Percentiles rank a stretch among this genome's conserved stretches.
Conservation (phyloP, 2,113 vertebrate genomes). For the Speoplatyrhinus poulsoni region DNA sequence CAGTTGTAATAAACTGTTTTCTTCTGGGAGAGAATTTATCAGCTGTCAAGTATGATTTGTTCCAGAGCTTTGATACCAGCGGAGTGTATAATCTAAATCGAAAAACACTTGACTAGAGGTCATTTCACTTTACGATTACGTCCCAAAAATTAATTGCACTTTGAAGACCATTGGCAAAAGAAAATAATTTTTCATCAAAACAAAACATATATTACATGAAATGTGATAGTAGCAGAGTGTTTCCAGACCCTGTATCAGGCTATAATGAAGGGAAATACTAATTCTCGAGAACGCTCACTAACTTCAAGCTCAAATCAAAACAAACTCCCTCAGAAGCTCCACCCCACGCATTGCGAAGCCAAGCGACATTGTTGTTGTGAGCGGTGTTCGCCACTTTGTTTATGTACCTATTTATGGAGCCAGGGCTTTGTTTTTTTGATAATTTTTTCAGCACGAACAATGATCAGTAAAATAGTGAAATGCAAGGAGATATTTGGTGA, state of each 20-base stretch:
- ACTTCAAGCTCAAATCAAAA: too few relatives aligned
- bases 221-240: background rate
- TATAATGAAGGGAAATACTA: too few relatives aligned
- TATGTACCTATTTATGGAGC: too few relatives aligned
- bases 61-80: slow-evolving; percentile 29
- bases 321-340: too few relatives aligned
- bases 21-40: slow-evolving; percentile 18
- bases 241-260: background rate
- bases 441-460: too few relatives aligned
- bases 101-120: slow-evolving; percentile 16
- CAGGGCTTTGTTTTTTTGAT: too few relatives aligned
- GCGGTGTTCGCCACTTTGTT: too few relatives aligned
- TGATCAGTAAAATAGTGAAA: too few relatives aligned
- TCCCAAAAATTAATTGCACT: slow-evolving; percentile 17
- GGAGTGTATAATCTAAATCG: slow-evolving; percentile 11
- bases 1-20: slow-evolving; percentile 22
- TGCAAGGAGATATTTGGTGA: too few relatives aligned
- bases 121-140: slow-evolving; percentile 36
- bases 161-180: background rate
- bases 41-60: slow-evolving; percentile 26
- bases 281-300: too few relatives aligned
- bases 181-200: slow-evolving; percentile 13
- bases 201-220: slow-evolving; percentile 12
- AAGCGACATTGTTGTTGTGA: too few relatives aligned
- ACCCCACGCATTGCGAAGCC: too few relatives aligned